Evolutionary conservation across 2,113 vertebrate species (phyloP), one percentile per base, ranked within the genome.

Genomic region (Circaetus gallicus): DNA sequence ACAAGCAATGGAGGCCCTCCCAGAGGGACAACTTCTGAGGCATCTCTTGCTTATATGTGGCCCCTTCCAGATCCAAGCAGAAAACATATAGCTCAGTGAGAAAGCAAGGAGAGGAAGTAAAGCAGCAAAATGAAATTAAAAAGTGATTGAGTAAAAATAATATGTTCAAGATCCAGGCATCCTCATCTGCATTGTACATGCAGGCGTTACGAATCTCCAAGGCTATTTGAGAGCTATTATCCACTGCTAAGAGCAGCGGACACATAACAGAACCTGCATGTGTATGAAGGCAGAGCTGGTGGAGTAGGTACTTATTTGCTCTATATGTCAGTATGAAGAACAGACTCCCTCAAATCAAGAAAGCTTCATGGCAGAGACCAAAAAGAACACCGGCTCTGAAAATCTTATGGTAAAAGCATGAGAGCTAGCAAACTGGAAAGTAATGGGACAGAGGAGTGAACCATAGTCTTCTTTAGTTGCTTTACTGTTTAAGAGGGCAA

Each of bases 231-330:
- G 38, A 77, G 42, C 15, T 49, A 20, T 18, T 81, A 24, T n/a
- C 21, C 56, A 29, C 42, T 78, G 28, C 36, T 34, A 26, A 15
- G 24, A 43, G 55, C 13, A 29, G 43, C 19, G 20, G 21, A 42
- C 14, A 22, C 12, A 10, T 36, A 40, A 40, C 1, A 0, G 38
- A 58, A 71, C 43, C 34, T 59, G 62, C 25, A 65, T 1, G 0
- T 12, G 11, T 29, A 24, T 2, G 2, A 55, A 52, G 36, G 42
- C 55, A 80, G 43, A 70, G 43, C 10, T 2, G 1, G 11, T 34
- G 22, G 22, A 34, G 11, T 24, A 29, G 11, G 16, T 21, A 53
- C 38, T 43, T 50, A 55, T 18, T 47, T 47, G 22, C 6, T 70
- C 7, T n/a, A 1, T 38, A n/a, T 14, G 7, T 42, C 38, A 47